Conservation (phyloP, 37 sponge, comb jelly and placozoan species). For the Eunapius fragilis region DNA sequence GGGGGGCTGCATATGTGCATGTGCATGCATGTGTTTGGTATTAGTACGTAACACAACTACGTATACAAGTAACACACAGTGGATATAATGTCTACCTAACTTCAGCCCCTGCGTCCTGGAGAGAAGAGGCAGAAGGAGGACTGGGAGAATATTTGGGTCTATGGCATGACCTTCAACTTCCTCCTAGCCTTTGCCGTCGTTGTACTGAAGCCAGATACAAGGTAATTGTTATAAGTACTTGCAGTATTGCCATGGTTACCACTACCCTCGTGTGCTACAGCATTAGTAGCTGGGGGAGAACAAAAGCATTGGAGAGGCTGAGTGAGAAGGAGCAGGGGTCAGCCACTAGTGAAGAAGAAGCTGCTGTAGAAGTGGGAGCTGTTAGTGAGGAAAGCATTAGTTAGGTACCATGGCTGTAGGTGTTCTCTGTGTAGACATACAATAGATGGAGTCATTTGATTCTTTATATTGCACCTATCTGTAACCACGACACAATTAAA, state of each 20-base stretch:
- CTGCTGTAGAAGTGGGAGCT: not conserved
- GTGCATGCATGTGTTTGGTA: not conserved
- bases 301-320: slow-evolving; percentile 53
- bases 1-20: too few species aligned
- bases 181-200: slow-evolving; percentile 31
- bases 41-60: too few species aligned
- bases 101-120: slow-evolving; percentile 74
- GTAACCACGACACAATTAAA: too few species aligned
- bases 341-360: slow-evolving; percentile 14
- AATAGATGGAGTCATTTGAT: not conserved
- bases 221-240: slow-evolving; percentile 10
- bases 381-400: not conserved
- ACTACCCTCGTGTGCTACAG: not conserved
- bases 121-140: slow-evolving; percentile 68
- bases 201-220: slow-evolving; percentile 66
- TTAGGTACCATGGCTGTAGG: not conserved
- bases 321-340: not conserved
- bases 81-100: not conserved
- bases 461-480: too few species aligned
- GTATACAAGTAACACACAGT: too few species aligned
- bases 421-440: not conserved
- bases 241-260: not conserved
- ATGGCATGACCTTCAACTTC: slow-evolving; percentile 62
- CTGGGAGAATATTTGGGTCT: slow-evolving; percentile 72
- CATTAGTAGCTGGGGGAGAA: slow-evolving; percentile 44